Evolutionary conservation across 2,797 vertebrate species (phyloP).

Genomic region (Poecilia picta): DNA sequence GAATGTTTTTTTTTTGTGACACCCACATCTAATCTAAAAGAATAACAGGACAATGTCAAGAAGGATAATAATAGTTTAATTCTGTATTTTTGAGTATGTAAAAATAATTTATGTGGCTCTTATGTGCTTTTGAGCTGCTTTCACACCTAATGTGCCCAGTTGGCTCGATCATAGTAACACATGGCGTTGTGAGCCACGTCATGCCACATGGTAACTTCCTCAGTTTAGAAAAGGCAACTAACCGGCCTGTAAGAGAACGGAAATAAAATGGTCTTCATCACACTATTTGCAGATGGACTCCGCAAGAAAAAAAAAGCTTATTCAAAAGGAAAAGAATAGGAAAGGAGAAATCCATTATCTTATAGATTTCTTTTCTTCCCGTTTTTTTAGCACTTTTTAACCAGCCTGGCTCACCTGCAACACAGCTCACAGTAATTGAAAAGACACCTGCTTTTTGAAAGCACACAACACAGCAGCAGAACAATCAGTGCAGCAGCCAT

Average conservation of each 20-base stretch:
- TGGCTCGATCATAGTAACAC: slow-evolving; percentile 1
- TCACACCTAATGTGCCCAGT: background rate
- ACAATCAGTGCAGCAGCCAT: slow-evolving; percentile 13
- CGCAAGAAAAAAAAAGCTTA: background rate
- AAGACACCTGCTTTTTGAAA: slow-evolving; percentile 34
- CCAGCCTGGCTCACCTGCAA: background rate
- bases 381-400: slow-evolving; percentile 1
- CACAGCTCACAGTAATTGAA: slow-evolving; percentile 35
- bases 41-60: background rate
- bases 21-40: background rate
- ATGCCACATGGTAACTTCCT: slow-evolving; percentile 2
- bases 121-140: background rate
- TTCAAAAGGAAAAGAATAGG: background rate
- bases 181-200: background rate
- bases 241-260: background rate
- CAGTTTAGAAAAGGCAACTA: background rate
- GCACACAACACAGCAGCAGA: slow-evolving; percentile 19
- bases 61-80: background rate
- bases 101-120: background rate
- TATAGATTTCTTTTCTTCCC: background rate
- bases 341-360: background rate
- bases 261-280: background rate
- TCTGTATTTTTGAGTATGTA: background rate
- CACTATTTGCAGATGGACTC: background rate
- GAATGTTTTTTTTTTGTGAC: background rate